Base-by-base conservation (phyloP, 2,797 vertebrate species). In the Mastacembelus armatus region DNA sequence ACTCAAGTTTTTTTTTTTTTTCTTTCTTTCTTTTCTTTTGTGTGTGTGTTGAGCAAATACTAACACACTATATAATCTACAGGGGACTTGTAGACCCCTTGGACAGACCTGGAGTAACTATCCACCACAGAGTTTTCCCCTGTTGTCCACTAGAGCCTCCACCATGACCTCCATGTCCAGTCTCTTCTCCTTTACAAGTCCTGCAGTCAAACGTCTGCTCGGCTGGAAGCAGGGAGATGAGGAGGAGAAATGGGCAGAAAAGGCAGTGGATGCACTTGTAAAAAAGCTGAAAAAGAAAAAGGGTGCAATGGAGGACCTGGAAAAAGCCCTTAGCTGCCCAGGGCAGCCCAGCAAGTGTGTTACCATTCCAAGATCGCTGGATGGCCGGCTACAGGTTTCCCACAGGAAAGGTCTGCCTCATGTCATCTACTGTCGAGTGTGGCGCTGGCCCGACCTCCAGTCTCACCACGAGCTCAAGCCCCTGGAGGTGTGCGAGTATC, bases 151-250 rank as follows among this genome's bases (percentile, higher is more conserved):
- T 50, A 29, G 70, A 47, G 42, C 73, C 47, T 80, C 51, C 77
- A 88, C 81, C 74, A 98, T 98, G 96, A 97, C 96, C 91, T 95
- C 97, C 89, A 98, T 99, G 98, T 98, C 98, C 90, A 99, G 98
- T 92, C 95, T 99, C 86, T 99, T 99, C 90, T 98, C 98, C 79
- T 99, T 99, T 93, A 99, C 97, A 83, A 98, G 98, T 93, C 97
- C 97, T 54, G 97, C 97, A 38, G 97, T 99, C 75, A 99, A 98
- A 85, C 95, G 97, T 56, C 93, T 99, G 77, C 95, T 99, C 67
- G 97, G 97, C 86, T 99, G 97, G 97, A 99, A 99, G 83, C 97
- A 99, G 93, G 97, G 97, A 48, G 97, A 99, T 38, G 97, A 99
- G 91, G 98, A 99, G 71, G 98, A 99, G 84, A 99, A 98, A 91